Base-by-base conservation (phyloP, 2,113 vertebrate species). In the Hipposideros armiger region DNA sequence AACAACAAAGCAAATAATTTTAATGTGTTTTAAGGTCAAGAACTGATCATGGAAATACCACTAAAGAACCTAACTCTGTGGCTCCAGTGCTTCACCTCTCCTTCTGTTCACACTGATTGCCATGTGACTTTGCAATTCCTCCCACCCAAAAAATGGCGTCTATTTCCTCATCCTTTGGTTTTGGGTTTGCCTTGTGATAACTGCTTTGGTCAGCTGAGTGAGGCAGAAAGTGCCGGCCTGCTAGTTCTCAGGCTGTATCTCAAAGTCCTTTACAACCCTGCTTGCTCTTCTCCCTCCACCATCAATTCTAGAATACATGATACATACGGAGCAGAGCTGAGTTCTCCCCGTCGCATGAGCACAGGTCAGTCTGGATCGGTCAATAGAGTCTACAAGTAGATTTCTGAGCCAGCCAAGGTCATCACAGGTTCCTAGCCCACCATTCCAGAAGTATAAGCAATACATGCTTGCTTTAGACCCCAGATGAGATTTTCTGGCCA, bases 1-100 rank as follows among this genome's bases (percentile, higher is more conserved):
- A 87, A 86, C 4, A 85, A 72, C 82, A 69, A 78, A 72, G 17
- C n/a, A 73, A 32, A 19, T 40, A 52, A 4, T n/a, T 90, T 82
- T 22, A 74, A 76, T 24, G 9, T 26, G 9, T 26, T 66, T 90
- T 80, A 67, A 32, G 1, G 24, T 73, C 2, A 66, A 64, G 54
- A 69, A 2, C 26, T 52, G 97, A 94, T 36, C 36, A 36, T 67
- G 28, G 93, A 95, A 81, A 81, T 3, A 77, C 5, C 83, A 64
- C 17, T 7, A 26, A 50, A n/a, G 62, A 58, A 7, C 28, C 20
- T 47, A 67, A 4, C 52, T 86, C 11, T 45, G 24, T 26, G 7
- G 72, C 4, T 36, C 60, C 5, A 56, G 11, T 62, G 82, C 52
- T 64, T 58, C 11, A 42, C 30, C 1, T 32, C 36, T 60, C 11